These are phyloP conservation scores for Oryzias melastigma DNA, from an alignment of 2,113 vertebrate species.

Conservation along the genomic window DNA sequence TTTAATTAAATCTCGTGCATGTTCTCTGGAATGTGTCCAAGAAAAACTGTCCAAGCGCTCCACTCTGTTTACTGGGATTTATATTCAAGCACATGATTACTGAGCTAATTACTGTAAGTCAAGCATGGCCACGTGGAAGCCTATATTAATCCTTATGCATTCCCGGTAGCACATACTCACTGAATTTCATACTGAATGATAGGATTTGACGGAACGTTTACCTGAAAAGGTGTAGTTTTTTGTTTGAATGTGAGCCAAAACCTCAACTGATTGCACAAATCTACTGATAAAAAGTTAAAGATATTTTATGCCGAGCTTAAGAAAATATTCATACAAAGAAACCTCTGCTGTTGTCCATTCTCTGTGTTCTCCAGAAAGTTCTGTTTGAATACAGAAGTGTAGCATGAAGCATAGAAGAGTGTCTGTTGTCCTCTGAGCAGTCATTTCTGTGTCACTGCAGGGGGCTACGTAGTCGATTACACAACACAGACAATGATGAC, in stretches of 20 bases:
- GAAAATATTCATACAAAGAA: neutral
- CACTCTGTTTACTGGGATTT: slow-evolving; percentile 15
- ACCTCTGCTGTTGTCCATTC: neutral
- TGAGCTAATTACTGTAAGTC: slow-evolving; percentile 39
- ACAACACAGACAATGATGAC: slow-evolving; percentile 80
- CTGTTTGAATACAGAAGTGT: too few relatives aligned
- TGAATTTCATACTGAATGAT: too few relatives aligned
- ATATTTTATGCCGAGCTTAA: too few relatives aligned
- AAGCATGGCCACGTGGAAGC: slow-evolving; percentile 29
- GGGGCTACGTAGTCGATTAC: slow-evolving; percentile 79
- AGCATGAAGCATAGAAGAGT: too few relatives aligned
- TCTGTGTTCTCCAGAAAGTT: neutral
- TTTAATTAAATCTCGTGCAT: slow-evolving; percentile 17
- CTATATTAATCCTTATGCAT: neutral
- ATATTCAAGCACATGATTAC: slow-evolving; percentile 46
- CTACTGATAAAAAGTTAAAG: neutral
- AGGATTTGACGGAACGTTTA: too few relatives aligned
- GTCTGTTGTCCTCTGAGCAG: neutral
- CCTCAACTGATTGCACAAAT: neutral
- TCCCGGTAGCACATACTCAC: neutral
- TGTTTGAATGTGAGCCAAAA: too few relatives aligned
- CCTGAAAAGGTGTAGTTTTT: neutral
- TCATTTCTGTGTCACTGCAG: slow-evolving; percentile 57
- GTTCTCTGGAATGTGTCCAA: neutral
- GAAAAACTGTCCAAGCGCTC: slow-evolving; percentile 3